Conservation (phyloP, 2,797 vertebrate genomes). For the Sebastes paucispinis region DNA sequence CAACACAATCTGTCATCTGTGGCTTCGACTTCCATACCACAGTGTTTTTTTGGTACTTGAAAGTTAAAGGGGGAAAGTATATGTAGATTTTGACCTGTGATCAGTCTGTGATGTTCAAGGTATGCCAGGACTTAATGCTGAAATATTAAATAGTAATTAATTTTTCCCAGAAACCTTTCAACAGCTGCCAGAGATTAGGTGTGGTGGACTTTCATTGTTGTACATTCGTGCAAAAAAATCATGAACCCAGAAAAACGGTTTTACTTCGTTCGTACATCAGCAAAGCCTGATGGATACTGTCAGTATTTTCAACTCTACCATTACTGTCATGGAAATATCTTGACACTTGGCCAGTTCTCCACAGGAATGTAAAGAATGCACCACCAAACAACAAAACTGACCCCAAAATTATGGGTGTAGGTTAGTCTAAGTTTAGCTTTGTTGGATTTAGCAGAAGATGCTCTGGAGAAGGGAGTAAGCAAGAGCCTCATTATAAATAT, state of each 20-base stretch:
- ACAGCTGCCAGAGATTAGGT: not conserved
- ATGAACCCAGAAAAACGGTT: too few relatives aligned
- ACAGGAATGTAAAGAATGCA: constrained; percentile 21
- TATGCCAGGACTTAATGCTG: not conserved
- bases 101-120: not conserved
- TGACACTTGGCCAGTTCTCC: not conserved
- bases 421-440: not conserved
- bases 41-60: not conserved
- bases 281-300: not conserved
- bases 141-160: too few relatives aligned
- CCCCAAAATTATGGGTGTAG: not conserved
- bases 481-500: not conserved
- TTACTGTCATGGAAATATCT: not conserved
- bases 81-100: not conserved
- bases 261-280: not conserved
- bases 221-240: not conserved
- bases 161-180: not conserved
- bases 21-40: not conserved
- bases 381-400: not conserved
- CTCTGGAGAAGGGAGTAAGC: not conserved
- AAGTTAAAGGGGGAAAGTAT: not conserved
- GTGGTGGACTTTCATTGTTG: not conserved
- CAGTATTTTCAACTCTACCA: not conserved
- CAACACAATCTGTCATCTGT: not conserved
- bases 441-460: not conserved